Evolutionary conservation across 2,113 vertebrate species (phyloP), one percentile per base, ranked within the genome.

Genomic region (Rutilus rutilus): DNA sequence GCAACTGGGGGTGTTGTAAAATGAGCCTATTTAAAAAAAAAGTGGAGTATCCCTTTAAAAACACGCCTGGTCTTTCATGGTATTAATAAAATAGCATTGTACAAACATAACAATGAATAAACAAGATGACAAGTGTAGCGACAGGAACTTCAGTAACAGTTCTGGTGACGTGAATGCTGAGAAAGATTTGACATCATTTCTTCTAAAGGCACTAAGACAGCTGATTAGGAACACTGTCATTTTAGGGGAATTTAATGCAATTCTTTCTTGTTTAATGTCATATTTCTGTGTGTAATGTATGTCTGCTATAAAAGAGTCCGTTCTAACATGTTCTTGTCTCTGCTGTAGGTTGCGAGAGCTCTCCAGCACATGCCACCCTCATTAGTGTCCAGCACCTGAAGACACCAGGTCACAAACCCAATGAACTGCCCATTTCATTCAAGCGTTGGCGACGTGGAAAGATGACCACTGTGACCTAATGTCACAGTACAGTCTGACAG

Each of bases 271-370:
- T 33, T 33, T 33, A 39, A 39, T 7, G 30, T 59, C 21, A 21
- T 19, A 78, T 78, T 12, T 62, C n/a, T 62, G 39, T 77, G 47
- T 76, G 59, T 45, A 5, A 45, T 47, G 25, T 47, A 7, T 27
- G 27, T 47, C n/a, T 67, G 21, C 17, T 21, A 19, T 78, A 33
- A 82, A 33, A 52, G 50, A 33, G 33, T 84, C 69, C 30, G 15
- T 57, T 60, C 54, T 82, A 69, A 85, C 69, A 25, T 60, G 30
- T 47, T 71, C 9, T 71, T 42, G 67, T 86, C 14, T 86, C 71
- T 74, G 64, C 6, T 78, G 27, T 65, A 90, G 89, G 77, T 83
- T 52, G 8, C 21, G 85, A 47, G 47, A 76, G 10, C 15, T 74
- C 59, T 60, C 57, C 57, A 78, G 54, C 23, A 14, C 33, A 33